phyloP scores from a whole-genome alignment of 2,113 vertebrate genomes.

The Axis porcinus region DNA sequence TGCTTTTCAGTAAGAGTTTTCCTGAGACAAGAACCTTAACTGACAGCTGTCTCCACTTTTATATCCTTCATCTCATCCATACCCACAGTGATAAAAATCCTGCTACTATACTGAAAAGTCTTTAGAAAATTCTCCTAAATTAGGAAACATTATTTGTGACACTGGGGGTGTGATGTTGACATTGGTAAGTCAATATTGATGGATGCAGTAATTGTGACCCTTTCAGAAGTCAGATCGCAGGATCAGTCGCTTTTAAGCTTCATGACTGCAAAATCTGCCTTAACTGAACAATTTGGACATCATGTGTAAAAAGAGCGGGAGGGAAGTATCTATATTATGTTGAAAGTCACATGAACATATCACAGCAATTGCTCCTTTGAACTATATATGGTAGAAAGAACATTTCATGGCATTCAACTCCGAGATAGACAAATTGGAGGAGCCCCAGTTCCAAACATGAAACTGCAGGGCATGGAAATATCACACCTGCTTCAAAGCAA shows the following conservation, averaged over 20 bases:
- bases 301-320: not conserved
- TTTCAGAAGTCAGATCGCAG: accelerated
- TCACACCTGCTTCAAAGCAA: not conserved
- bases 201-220: not conserved
- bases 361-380: not conserved
- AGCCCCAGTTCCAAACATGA: not conserved
- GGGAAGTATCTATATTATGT: not conserved
- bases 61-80: not conserved
- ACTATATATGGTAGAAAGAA: not conserved
- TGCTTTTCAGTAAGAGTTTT: not conserved
- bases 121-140: not conserved
- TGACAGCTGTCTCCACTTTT: not conserved
- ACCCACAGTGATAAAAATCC: not conserved
- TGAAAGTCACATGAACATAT: not conserved
- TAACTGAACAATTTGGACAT: not conserved
- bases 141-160: not conserved
- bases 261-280: not conserved
- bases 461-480: accelerated
- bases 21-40: not conserved
- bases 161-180: not conserved
- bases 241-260: not conserved
- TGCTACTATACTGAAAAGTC: not conserved
- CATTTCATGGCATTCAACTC: not conserved
- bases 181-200: accelerated
- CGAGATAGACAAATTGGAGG: not conserved